A percentile compares a stretch with the other conserved stretches of the same genome.
These are phyloP conservation scores for Pardalotus punctatus DNA, from an alignment of 2,113 vertebrate species.

Conservation along the genomic window DNA sequence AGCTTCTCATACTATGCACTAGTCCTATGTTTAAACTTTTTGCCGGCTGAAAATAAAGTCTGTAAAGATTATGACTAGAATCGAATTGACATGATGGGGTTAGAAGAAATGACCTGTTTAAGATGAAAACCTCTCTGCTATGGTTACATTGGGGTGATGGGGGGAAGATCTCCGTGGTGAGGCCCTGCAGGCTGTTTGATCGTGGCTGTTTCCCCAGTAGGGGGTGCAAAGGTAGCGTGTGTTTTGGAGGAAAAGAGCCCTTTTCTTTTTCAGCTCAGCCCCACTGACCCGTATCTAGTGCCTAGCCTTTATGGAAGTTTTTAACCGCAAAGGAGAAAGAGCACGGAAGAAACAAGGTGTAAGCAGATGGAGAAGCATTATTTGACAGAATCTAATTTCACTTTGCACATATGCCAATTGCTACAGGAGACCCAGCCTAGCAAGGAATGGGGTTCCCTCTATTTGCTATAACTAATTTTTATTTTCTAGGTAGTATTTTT, in stretches of 20 bases:
- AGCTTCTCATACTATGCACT: neutral
- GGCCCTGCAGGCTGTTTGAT: neutral
- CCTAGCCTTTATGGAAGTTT: neutral
- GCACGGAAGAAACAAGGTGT: neutral
- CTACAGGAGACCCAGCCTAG: neutral
- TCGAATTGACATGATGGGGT: fast-evolving
- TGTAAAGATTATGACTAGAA: neutral
- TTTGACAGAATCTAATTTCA: neutral
- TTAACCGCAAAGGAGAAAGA: neutral
- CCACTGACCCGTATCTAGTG: neutral
- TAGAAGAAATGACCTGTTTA: neutral
- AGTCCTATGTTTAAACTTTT: neutral
- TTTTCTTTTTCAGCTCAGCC: neutral
- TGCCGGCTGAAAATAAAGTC: neutral
- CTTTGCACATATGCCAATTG: neutral
- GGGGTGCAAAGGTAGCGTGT: slow-evolving; percentile 6
- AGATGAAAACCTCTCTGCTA: fast-evolving
- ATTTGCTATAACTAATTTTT: neutral
- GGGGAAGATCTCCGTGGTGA: neutral
- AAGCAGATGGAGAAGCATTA: neutral
- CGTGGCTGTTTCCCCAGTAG: neutral
- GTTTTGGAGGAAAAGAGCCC: fast-evolving
- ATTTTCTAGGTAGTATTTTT: neutral
- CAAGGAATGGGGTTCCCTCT: neutral
- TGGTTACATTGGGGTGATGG: fast-evolving